Conservation (phyloP, 2,113 vertebrate genomes). For the Erythrocebus patas region DNA sequence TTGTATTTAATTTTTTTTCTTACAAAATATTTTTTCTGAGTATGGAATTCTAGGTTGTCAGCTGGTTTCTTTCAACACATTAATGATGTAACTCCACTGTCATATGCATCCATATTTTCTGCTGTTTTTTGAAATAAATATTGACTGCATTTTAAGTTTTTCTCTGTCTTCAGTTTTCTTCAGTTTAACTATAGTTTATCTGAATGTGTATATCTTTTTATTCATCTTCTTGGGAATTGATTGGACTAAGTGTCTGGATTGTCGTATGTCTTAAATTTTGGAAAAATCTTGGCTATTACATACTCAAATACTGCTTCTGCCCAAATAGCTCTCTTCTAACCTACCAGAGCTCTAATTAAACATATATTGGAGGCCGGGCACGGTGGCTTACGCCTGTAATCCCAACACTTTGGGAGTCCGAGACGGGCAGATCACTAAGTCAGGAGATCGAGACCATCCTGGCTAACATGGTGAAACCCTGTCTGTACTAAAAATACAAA, state of each 20-base stretch:
- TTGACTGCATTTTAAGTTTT: not conserved
- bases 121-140: not conserved
- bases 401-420: too few species aligned
- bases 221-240: not conserved
- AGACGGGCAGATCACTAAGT: accelerated
- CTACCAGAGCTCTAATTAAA: not conserved
- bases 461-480: too few species aligned
- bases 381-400: too few species aligned
- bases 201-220: not conserved
- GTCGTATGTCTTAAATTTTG: not conserved
- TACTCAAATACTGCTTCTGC: not conserved
- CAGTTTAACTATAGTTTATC: not conserved
- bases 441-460: too few species aligned
- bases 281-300: not conserved
- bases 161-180: not conserved
- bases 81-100: not conserved
- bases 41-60: not conserved
- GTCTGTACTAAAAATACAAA: too few species aligned
- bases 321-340: not conserved
- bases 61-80: not conserved
- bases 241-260: not conserved
- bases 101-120: not conserved
- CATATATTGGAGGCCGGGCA: not conserved
- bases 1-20: not conserved
- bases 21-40: not conserved